These are phyloP conservation scores for Euwallacea similis DNA, from an alignment of 1,140 invertebrate genomes.

Conservation along the genomic window DNA sequence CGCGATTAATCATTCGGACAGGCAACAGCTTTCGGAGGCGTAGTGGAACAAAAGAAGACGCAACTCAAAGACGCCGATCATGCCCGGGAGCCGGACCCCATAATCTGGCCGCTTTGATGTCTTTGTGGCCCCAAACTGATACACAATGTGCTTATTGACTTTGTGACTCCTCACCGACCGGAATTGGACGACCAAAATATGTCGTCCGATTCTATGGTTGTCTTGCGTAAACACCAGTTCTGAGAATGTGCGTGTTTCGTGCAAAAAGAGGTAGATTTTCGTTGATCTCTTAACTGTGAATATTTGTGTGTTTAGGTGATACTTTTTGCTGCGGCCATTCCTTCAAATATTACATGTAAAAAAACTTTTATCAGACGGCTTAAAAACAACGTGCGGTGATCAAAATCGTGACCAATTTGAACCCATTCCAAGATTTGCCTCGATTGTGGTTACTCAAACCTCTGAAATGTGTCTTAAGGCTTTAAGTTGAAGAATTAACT, in stretches of 20 bases:
- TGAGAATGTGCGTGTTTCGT: constrained; percentile 27
- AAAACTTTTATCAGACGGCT: no score
- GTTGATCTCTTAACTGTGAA: no score
- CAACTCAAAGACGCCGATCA: constrained; percentile 28
- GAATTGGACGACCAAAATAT: constrained; percentile 31
- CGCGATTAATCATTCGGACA: constrained; percentile 30
- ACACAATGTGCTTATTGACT: constrained; percentile 33
- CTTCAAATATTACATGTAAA: no score
- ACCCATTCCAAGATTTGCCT: no score
- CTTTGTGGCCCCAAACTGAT: constrained; percentile 20
- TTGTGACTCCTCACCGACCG: constrained; percentile 29
- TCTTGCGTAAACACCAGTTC: constrained; percentile 28
- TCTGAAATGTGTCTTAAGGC: no score
- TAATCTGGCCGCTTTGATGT: constrained; percentile 33
- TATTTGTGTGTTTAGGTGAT: no score
- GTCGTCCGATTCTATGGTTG: constrained; percentile 4
- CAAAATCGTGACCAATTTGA: no score
- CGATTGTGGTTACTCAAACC: no score
- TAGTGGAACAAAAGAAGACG: constrained; percentile 27
- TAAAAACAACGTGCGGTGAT: no score
- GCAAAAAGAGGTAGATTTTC: constrained; percentile 5
- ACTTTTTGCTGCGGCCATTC: no score
- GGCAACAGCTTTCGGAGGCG: constrained; percentile 27
- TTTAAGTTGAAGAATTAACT: no score
- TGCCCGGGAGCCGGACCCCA: constrained; percentile 30